A percentile compares a stretch with the other conserved stretches of the same genome.
phyloP scores from a whole-genome alignment of 2,113 vertebrate genomes.

The Phodopus roborovskii region DNA sequence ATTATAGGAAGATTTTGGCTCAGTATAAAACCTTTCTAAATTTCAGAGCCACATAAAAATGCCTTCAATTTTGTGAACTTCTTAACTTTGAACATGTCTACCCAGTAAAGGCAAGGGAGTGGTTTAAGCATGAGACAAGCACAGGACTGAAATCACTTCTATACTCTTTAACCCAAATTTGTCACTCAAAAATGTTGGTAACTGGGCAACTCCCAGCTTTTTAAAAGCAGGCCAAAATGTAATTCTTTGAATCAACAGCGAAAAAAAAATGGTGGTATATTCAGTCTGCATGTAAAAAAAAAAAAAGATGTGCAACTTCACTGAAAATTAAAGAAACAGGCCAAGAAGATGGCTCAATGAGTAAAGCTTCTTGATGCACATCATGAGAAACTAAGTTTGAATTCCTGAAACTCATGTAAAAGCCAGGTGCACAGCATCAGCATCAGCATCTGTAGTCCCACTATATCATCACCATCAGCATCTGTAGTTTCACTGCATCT shows the following conservation, averaged over 20 bases:
- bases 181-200: not conserved
- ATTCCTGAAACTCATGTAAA: not conserved
- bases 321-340: slow-evolving; percentile 27
- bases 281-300: slow-evolving; percentile 13
- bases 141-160: not conserved
- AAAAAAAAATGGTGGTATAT: not conserved
- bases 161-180: not conserved
- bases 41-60: slow-evolving; percentile 46
- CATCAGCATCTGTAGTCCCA: no score
- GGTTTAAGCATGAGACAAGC: not conserved
- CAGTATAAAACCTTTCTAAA: slow-evolving; percentile 53
- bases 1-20: slow-evolving; percentile 60
- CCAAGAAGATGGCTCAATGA: no score
- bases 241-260: not conserved
- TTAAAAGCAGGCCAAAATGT: not conserved
- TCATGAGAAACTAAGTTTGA: not conserved
- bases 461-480: not conserved
- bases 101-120: not conserved
- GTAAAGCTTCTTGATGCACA: not conserved
- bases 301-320: slow-evolving; percentile 55
- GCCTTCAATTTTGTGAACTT: slow-evolving; percentile 44
- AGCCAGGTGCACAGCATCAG: not conserved
- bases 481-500: not conserved
- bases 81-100: slow-evolving; percentile 6
- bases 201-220: not conserved